phyloP scores from a whole-genome alignment of 2,888 invertebrate genomes.

The Leptura quadrifasciata region DNA sequence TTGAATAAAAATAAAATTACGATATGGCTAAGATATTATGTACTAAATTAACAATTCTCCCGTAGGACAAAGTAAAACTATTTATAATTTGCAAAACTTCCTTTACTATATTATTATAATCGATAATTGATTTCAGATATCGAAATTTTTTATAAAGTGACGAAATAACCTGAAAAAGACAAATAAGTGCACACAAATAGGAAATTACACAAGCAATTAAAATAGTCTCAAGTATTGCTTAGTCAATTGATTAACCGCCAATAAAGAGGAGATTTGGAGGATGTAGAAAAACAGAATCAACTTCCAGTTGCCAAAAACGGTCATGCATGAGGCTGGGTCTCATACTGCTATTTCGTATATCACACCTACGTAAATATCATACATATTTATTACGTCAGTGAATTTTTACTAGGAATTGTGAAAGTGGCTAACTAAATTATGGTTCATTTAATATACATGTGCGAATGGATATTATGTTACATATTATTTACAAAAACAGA shows the following conservation, averaged over 20 bases:
- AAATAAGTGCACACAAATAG: constrained; percentile 2
- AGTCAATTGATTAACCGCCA: constrained; percentile 9
- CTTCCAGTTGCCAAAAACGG: constrained; percentile 33
- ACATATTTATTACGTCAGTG: constrained; percentile 24
- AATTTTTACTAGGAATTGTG: constrained; percentile 27
- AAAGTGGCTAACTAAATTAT: neutral
- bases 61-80: neutral
- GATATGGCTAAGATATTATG: too few relatives aligned
- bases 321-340: constrained; percentile 11
- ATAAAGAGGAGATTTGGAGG: constrained; percentile 19
- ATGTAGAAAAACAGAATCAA: constrained; percentile 4
- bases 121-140: neutral
- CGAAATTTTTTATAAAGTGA: neutral
- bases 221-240: neutral
- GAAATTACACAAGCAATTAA: constrained; percentile 5
- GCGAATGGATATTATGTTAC: neutral
- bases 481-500: neutral
- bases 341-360: neutral
- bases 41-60: neutral
- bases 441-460: neutral
- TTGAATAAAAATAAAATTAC: too few relatives aligned
- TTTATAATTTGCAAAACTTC: neutral
- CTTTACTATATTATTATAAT: neutral
- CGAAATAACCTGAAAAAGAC: neutral
- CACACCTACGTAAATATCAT: constrained; percentile 22